phyloP scores from a whole-genome alignment of 2,888 invertebrate species.

The Anarsia innoxiella region DNA sequence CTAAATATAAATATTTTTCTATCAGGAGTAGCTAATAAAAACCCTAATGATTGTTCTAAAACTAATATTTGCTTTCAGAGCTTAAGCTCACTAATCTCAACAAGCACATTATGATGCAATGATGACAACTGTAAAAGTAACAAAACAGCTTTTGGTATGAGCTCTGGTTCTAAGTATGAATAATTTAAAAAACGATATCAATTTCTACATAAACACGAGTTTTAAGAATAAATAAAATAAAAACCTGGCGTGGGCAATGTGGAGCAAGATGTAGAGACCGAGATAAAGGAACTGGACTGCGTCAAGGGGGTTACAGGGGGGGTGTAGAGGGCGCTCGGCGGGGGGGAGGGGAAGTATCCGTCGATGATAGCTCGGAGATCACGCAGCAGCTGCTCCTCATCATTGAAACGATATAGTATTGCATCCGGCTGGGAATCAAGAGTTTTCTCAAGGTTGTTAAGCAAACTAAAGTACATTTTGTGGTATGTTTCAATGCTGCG shows the following conservation, averaged over 20 bases:
- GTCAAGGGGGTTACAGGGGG: constrained; percentile 31
- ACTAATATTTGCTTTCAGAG: no score
- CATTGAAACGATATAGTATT: constrained; percentile 1
- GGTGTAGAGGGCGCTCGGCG: constrained; percentile 21
- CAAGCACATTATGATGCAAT: no score
- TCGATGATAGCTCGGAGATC: constrained; percentile 36
- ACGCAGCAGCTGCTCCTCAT: constrained; percentile 27
- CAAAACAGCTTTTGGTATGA: neutral
- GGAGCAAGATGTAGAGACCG: constrained; percentile 47
- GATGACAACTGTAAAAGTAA: no score
- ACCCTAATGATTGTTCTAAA: no score
- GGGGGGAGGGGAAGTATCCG: constrained; percentile 31
- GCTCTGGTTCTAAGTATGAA: neutral
- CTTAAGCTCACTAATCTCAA: no score
- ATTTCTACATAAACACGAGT: no score
- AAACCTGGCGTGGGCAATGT: constrained; percentile 61
- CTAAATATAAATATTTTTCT: neutral
- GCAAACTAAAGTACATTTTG: no score
- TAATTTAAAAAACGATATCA: no score
- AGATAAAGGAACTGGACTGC: constrained; percentile 54
- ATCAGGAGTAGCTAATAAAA: no score
- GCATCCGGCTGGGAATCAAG: no score
- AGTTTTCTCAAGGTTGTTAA: no score
- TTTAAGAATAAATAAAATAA: neutral
- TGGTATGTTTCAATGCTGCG: no score